These are phyloP conservation scores for Sarcophilus harrisii DNA, from an alignment of 2,797 vertebrate species.

Conservation along the genomic window DNA sequence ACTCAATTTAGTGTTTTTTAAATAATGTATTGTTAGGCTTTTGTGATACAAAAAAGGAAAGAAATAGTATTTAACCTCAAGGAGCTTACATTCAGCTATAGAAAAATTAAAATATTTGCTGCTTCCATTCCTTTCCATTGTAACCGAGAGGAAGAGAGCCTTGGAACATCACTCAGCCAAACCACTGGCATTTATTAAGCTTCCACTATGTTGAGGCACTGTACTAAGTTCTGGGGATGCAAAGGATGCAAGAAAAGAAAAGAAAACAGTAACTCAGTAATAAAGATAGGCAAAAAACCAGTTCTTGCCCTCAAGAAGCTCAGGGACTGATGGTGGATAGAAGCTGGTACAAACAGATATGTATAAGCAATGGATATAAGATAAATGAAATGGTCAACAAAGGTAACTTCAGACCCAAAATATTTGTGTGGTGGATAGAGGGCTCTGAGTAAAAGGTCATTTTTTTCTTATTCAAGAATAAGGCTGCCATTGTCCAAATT, in stretches of 20 bases:
- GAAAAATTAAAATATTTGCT: neutral
- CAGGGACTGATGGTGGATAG: neutral
- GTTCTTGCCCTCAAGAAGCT: neutral
- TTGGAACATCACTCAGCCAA: neutral
- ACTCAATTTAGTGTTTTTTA: neutral
- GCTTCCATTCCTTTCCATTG: neutral
- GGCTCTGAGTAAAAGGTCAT: neutral
- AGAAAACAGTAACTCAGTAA: neutral
- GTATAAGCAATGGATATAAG: neutral
- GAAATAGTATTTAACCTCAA: neutral
- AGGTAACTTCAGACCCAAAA: neutral
- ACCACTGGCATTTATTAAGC: neutral
- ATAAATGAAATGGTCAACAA: neutral
- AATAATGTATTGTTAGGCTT: neutral
- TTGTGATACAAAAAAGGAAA: neutral
- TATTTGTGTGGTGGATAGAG: neutral
- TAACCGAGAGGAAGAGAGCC: neutral
- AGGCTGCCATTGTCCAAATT: neutral
- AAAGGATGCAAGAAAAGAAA: neutral
- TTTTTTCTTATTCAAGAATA: neutral
- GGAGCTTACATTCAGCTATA: neutral
- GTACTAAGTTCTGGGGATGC: neutral
- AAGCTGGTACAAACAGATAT: neutral
- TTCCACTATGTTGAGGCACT: neutral
- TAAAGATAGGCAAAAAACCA: neutral